Conservation (phyloP, 1,140 invertebrate genomes). For the Babylonia areolata region DNA sequence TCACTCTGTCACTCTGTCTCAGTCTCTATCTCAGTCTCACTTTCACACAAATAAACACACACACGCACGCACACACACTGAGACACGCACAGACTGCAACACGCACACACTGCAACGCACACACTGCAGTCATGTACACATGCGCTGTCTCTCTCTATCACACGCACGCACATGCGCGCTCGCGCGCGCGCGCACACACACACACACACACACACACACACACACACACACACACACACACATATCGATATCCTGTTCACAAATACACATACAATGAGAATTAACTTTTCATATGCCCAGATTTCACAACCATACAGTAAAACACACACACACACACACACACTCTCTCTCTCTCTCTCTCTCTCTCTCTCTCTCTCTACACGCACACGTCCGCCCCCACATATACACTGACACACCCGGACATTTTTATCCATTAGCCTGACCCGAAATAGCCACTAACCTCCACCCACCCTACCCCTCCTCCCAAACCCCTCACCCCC, state of each 20-base stretch:
- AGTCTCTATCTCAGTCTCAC: too few relatives aligned
- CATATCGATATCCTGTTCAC: background rate
- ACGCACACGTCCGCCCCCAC: background rate
- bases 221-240: too few relatives aligned
- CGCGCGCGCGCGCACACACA: too few relatives aligned
- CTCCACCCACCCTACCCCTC: background rate
- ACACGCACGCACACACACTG: too few relatives aligned
- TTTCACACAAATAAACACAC: too few relatives aligned
- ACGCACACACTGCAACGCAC: too few relatives aligned
- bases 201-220: too few relatives aligned
- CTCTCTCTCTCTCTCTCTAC: background rate
- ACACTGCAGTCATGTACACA: background rate
- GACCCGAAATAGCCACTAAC: background rate
- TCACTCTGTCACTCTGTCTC: too few relatives aligned
- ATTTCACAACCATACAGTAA: background rate
- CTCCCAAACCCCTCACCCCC: background rate
- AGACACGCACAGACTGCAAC: too few relatives aligned
- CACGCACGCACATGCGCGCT: too few relatives aligned
- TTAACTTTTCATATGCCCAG: background rate
- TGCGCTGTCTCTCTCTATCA: background rate
- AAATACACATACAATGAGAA: constrained; percentile 1
- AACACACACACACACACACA: background rate
- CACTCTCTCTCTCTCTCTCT: background rate
- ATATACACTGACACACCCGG: background rate
- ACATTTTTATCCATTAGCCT: background rate